phyloP scores from a whole-genome alignment of 1,140 invertebrate genomes.

The Pseudomyrmex pallidus region DNA sequence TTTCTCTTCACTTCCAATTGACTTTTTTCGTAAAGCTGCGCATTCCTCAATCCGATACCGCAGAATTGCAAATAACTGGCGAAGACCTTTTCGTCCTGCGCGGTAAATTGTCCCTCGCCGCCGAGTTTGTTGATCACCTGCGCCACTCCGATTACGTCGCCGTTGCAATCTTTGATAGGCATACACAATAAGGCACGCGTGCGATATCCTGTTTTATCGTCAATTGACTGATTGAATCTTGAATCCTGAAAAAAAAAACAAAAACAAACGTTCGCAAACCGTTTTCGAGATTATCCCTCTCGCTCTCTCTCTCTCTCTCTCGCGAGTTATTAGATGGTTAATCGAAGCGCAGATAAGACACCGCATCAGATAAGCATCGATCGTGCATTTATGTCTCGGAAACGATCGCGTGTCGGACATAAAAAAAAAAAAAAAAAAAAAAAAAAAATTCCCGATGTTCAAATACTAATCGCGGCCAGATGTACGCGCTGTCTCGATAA shows the following conservation, averaged over 20 bases:
- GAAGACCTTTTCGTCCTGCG: conserved; percentile 96
- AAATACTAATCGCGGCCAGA: conserved; percentile 3
- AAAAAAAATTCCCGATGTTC: neutral
- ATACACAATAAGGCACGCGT: conserved; percentile 97
- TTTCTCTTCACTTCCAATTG: conserved; percentile 97
- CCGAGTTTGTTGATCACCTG: conserved; percentile 97
- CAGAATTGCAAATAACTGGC: conserved; percentile 97
- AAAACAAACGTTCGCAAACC: neutral
- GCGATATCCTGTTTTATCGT: conserved; percentile 96
- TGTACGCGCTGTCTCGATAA: conserved; percentile 11
- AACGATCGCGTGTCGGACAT: neutral
- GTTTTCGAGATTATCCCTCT: neutral
- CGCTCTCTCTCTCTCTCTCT: neutral
- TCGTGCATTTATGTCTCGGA: neutral
- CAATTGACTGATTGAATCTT: conserved; percentile 97
- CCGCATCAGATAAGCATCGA: conserved; percentile 8
- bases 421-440: too few relatives aligned
- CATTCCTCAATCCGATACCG: conserved; percentile 97
- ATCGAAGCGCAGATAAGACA: conserved; percentile 30
- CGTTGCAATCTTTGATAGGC: conserved; percentile 97
- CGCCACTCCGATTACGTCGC: conserved; percentile 98
- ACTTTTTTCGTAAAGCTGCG: conserved; percentile 96
- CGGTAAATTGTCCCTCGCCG: conserved; percentile 91
- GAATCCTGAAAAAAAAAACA: conserved; percentile 88
- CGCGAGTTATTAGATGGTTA: neutral